Conservation (phyloP, 2,797 vertebrate genomes). For the Carcharodon carcharias region DNA sequence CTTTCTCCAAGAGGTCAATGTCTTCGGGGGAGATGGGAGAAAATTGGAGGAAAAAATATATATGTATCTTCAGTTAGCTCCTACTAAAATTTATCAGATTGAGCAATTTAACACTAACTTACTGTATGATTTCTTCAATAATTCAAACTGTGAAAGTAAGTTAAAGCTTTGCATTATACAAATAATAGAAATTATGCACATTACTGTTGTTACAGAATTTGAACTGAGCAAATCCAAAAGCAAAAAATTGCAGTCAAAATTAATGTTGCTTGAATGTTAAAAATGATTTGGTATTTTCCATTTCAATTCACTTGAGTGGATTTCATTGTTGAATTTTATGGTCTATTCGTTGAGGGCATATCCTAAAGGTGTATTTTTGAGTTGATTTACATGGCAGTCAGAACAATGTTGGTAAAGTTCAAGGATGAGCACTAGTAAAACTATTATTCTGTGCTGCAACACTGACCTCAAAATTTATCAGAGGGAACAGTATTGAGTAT, state of each 20-base stretch:
- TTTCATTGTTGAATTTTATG: neutral
- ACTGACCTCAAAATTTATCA: neutral
- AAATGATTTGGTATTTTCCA: neutral
- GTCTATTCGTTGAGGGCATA: neutral
- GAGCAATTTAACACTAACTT: neutral
- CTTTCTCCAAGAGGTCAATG: neutral
- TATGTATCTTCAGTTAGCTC: neutral
- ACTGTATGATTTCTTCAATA: neutral
- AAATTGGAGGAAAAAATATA: neutral
- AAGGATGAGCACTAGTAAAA: neutral
- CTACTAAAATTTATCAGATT: neutral
- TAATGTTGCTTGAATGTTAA: neutral
- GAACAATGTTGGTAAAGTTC: neutral
- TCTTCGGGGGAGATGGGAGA: neutral
- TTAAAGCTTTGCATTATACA: neutral
- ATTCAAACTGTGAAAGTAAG: neutral
- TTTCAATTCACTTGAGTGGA: neutral
- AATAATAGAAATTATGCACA: neutral
- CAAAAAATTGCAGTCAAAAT: neutral
- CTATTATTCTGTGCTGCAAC: neutral
- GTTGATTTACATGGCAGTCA: neutral
- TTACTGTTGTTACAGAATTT: neutral
- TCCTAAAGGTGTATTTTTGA: neutral
- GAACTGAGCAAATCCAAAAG: neutral
- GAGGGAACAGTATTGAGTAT: neutral